phyloP scores from a whole-genome alignment of 92 coral and sea anemone species.

The Epizoanthus ramosus region DNA sequence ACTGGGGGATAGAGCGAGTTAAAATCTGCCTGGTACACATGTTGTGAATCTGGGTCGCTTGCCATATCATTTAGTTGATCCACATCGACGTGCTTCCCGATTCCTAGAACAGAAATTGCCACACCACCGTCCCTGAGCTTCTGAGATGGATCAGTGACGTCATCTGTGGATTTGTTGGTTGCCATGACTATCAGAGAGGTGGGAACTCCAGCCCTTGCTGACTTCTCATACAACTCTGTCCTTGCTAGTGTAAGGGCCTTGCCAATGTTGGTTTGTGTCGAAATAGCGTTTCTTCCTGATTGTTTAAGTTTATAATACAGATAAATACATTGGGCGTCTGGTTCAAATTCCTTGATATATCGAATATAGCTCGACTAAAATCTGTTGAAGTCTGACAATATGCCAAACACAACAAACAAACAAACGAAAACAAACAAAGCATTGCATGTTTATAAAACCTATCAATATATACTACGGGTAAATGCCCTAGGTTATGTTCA shows the following conservation, averaged over 20 bases:
- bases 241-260: slow-evolving; percentile 61
- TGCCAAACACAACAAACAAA: too few relatives aligned
- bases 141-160: slow-evolving; percentile 69
- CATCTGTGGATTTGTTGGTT: slow-evolving; percentile 74
- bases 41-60: slow-evolving; percentile 85
- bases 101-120: slow-evolving; percentile 64
- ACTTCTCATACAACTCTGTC: slow-evolving; percentile 54
- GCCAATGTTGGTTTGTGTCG: slow-evolving; percentile 52
- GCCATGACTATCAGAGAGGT: slow-evolving; percentile 68
- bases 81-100: slow-evolving; percentile 55
- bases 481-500: too few relatives aligned
- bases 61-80: slow-evolving; percentile 75
- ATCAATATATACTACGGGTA: too few relatives aligned
- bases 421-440: too few relatives aligned
- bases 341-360: too few relatives aligned
- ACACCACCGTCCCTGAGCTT: slow-evolving; percentile 82
- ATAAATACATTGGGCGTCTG: too few relatives aligned
- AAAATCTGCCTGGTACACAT: slow-evolving; percentile 68
- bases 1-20: slow-evolving; percentile 47
- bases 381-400: too few relatives aligned
- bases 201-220: slow-evolving; percentile 71
- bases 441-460: too few relatives aligned
- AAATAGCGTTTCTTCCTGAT: background rate
- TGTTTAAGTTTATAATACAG: background rate
- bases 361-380: too few relatives aligned